Evolutionary conservation across 2,797 vertebrate genomes (phyloP), one percentile per base, ranked within the genome.

Genomic region (Cryptoprocta ferox): DNA sequence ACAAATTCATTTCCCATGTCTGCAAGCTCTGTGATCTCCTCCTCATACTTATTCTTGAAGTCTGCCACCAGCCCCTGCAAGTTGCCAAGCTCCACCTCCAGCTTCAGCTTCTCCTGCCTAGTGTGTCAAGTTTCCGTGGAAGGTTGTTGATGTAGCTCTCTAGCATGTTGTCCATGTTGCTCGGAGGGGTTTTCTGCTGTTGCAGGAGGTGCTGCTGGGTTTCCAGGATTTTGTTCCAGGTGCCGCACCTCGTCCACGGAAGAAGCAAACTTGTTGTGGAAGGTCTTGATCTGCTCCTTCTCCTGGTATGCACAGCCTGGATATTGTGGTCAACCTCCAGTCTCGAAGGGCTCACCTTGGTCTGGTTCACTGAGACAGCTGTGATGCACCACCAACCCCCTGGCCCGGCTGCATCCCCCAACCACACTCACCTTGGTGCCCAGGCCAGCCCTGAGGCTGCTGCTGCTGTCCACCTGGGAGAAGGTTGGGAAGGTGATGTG

Each of bases 281-380:
- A 32, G 13, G 12, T n/a, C 63, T 85, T 35, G 32, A 50, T 85
- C 42, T 85, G 39, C 42, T 61, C 37, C 80, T 85, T 68, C 98
- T 99, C 99, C 92, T 99, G 99, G 98, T 99, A 71, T 99, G 99
- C 88, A 99, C 99, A 10, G 11, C 95, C 95, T 99, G 99, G 98
- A 99, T 99, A 89, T 3, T 73, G 70, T 3, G 24, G 70, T 42
- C 37, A 37, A 42, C 3, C 3, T 28, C 37, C 24, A 73, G 37
- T 37, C 39, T 26, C 26, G 37, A 35, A 37, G 24, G 70, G 37
- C 37, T 42, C 5, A 28, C 24, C 39, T 98, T 98, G 99, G 99
- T 98, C 99, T 98, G 99, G 99, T 99, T 99, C 89, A 99, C 98
- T 1, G 97, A 98, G 53, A 99, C 99, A 0, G 99, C 98, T 0